Base-by-base conservation (phyloP, 2,797 vertebrate species). In the Mus spretus region DNA sequence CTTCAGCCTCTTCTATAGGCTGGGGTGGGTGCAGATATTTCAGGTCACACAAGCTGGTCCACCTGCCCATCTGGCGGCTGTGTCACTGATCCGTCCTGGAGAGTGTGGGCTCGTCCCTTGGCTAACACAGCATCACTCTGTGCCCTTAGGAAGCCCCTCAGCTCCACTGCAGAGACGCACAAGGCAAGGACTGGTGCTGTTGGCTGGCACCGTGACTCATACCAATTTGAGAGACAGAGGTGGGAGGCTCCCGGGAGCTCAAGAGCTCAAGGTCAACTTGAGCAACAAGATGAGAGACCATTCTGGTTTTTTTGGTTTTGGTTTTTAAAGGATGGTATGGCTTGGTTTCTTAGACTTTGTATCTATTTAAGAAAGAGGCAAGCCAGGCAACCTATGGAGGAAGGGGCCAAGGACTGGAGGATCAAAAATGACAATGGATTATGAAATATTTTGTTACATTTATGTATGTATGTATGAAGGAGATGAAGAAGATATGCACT, bases 1-100 rank as follows among this genome's bases (percentile, higher is more conserved):
- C 96, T 98, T 98, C 90, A 24, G 87, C 98, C 98, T 97, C 97
- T 97, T 98, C 97, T 95, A 97, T 97, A 97, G 96, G 97, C 65
- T 44, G 24, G 53, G n/a, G 96, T 4, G 67, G 20, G 26, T 20
- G 96, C 86, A 89, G 94, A 97, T 93, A 93, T 90, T 94, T 91
- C 93, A 91, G 97, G 92, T 94, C 75, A 85, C 93, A 87, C 44
- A 57, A 12, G 28, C 55, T 5, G 13, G 96, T 81, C 96, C 79
- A 40, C 75, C n/a, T 2, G 74, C 53, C 65, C 78, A 82, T 9
- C 72, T 22, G 1, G 1, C 70, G 59, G 61, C 95, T 77, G 75
- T 89, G 85, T 90, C 70, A 95, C 65, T 34, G 79, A 72, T 96
- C 97, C 37, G 53, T 95, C 92, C 78, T 74, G 80, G 92, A 79